phyloP scores from a whole-genome alignment of 2,888 invertebrate genomes.

The Drosophila birchii region DNA sequence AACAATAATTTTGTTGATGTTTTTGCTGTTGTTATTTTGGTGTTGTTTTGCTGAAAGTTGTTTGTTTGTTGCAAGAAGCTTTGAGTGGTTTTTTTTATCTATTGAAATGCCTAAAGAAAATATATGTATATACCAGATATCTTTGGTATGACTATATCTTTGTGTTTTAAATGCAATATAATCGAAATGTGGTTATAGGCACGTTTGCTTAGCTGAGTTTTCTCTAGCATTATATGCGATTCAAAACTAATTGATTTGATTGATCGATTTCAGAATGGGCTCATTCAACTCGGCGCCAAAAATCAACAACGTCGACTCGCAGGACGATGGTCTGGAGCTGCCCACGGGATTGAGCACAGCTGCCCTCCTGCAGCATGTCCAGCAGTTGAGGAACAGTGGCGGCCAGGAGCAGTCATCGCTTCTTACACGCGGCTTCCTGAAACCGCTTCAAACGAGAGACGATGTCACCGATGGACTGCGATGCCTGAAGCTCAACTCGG shows the following conservation, averaged over 20 bases:
- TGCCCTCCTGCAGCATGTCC: constrained; percentile 86
- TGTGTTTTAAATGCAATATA: constrained; percentile 10
- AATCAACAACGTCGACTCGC: constrained; percentile 87
- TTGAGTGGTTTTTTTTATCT: constrained; percentile 13
- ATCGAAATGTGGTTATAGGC: constrained; percentile 14
- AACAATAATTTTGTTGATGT: constrained; percentile 19
- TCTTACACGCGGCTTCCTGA: constrained; percentile 82
- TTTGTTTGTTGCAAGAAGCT: constrained; percentile 29
- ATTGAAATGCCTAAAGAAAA: constrained; percentile 24
- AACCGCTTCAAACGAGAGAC: constrained; percentile 69
- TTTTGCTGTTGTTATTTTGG: constrained; percentile 35
- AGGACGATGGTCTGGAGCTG: constrained; percentile 87
- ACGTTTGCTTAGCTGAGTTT: constrained; percentile 12
- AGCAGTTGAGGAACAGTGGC: constrained; percentile 84
- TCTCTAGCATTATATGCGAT: too few relatives aligned
- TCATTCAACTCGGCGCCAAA: constrained; percentile 89
- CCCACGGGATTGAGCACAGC: constrained; percentile 85
- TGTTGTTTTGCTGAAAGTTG: constrained; percentile 30
- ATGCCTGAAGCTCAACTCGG: constrained; percentile 85
- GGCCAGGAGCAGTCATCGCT: constrained; percentile 84
- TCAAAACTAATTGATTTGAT: not conserved
- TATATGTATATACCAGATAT: not conserved
- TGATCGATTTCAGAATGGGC: constrained; percentile 88
- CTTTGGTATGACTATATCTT: not conserved
- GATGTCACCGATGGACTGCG: constrained; percentile 83